These are phyloP conservation scores for Edolisoma coerulescens DNA, from an alignment of 2,113 vertebrate genomes.

Conservation along the genomic window DNA sequence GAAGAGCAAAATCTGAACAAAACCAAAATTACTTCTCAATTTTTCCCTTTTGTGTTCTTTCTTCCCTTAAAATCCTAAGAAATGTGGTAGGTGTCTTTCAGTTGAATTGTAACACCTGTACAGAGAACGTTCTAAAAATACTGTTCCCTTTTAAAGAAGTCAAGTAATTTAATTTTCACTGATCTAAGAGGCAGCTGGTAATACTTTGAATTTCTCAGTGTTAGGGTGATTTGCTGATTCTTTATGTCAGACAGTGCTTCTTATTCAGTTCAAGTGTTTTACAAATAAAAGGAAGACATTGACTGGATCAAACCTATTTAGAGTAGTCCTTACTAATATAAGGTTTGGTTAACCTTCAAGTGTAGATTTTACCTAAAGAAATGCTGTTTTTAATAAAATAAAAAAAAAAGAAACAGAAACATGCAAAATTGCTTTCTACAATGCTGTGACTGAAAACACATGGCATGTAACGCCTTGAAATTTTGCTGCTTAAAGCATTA, in stretches of 20 bases:
- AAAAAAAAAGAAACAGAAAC: neutral
- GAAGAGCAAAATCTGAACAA: neutral
- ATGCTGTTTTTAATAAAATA: neutral
- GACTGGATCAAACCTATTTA: neutral
- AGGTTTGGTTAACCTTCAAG: neutral
- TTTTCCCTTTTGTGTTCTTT: neutral
- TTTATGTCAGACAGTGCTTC: neutral
- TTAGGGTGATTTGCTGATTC: neutral
- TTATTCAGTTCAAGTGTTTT: neutral
- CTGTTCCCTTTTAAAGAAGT: neutral
- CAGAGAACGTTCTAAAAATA: neutral
- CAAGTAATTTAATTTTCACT: neutral
- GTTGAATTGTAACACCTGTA: neutral
- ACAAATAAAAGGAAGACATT: neutral
- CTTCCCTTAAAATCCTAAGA: neutral
- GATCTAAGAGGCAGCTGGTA: neutral
- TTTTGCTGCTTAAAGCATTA: neutral
- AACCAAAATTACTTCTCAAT: neutral
- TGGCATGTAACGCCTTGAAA: neutral
- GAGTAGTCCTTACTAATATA: neutral
- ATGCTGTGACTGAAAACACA: neutral
- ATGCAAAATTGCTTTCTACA: neutral
- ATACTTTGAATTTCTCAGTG: neutral
- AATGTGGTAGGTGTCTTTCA: neutral
- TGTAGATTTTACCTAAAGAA: neutral